A percentile compares a stretch with the other conserved stretches of the same genome.
phyloP scores from a whole-genome alignment of 2,888 invertebrate genomes.

The Protodeltote pygarga region DNA sequence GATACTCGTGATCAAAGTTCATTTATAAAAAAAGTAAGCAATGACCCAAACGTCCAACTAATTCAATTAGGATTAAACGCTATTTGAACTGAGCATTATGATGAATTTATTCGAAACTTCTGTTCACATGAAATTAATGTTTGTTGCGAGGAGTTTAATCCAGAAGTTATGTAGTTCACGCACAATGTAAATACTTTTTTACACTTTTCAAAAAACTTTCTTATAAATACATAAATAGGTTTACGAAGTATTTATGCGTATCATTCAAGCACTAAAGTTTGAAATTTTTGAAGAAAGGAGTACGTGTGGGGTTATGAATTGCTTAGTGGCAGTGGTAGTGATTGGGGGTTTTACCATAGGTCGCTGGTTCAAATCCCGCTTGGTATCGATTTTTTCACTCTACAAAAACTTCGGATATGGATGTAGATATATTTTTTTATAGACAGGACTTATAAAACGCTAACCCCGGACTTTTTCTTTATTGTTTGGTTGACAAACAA shows the following conservation, averaged over 20 bases:
- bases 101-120: constrained; percentile 26
- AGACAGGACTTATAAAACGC: too few species aligned
- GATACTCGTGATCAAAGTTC: constrained; percentile 16
- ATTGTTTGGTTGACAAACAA: too few species aligned
- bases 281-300: too few species aligned
- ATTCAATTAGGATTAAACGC: constrained; percentile 39
- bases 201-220: constrained; percentile 15
- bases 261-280: too few species aligned
- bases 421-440: too few species aligned
- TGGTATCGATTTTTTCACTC: too few species aligned
- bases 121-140: constrained; percentile 28
- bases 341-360: too few species aligned
- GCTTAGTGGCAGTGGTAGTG: neutral
- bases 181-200: constrained; percentile 29
- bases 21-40: constrained; percentile 27
- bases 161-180: constrained; percentile 34
- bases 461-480: too few species aligned
- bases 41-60: constrained; percentile 16
- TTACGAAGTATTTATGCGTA: constrained; percentile 9
- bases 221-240: constrained; percentile 19
- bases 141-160: constrained; percentile 27
- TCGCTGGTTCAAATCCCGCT: too few species aligned
- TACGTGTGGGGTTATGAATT: too few species aligned
- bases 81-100: constrained; percentile 21
- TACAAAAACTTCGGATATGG: too few species aligned